Evolutionary conservation across 2,113 vertebrate genomes (phyloP).

Genomic region (Crocuta crocuta): DNA sequence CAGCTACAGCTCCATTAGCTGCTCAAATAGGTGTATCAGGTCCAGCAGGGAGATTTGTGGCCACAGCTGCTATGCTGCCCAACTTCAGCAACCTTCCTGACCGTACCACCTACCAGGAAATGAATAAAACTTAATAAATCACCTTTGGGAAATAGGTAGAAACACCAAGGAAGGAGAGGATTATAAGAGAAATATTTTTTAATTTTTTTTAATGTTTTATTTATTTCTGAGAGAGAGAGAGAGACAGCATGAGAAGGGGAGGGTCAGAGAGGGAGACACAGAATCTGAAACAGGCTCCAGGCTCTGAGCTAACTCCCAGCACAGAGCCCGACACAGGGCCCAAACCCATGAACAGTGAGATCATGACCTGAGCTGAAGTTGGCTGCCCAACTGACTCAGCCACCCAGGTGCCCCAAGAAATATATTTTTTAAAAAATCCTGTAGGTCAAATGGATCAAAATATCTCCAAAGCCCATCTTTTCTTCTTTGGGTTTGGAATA

Average conservation of each 20-base stretch:
- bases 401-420: no score
- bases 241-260: no score
- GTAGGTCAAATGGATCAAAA: background rate
- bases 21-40: background rate
- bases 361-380: no score
- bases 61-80: background rate
- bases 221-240: no score
- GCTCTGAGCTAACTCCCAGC: no score
- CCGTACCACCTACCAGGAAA: background rate
- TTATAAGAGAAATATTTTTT: background rate
- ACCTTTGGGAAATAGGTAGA: background rate
- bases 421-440: background rate
- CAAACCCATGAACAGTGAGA: no score
- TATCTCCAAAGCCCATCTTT: background rate
- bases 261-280: no score
- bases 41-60: background rate
- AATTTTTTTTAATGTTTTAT: no score
- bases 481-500: slow-evolving; percentile 10
- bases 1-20: background rate
- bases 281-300: no score
- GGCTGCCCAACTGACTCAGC: no score
- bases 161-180: background rate
- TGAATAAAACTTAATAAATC: background rate
- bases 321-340: no score
- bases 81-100: background rate